Evolutionary conservation across 1,140 invertebrate genomes (phyloP), one percentile per base, ranked within the genome.

Genomic region (Drosophila lini): DNA sequence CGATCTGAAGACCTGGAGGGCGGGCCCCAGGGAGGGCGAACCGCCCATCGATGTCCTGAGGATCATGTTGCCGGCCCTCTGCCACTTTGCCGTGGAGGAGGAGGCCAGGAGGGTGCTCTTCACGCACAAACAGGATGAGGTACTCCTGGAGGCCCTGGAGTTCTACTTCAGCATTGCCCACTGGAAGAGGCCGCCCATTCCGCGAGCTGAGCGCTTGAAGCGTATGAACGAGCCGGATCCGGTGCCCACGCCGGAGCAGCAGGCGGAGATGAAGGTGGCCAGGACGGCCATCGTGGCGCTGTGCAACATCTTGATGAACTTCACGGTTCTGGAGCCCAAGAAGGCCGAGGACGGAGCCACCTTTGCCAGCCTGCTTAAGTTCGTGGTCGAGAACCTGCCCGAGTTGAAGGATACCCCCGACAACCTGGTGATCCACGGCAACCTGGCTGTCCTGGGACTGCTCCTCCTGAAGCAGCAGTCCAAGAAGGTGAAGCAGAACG

Each of bases 231-330:
- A 96, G 84, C 96, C 96, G 3, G 95, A 95, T 84, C 95, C 95
- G 48, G 95, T 96, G 77, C 88, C 96, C 41, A 95, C 96, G 41
- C 94, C 95, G 2, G 93, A 95, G 81, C 91, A 96, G 50, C 91
- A 96, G 56, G 96, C 96, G 80, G 95, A 97, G 74, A 97, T 97
- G 95, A 96, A 96, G 81, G 96, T 97, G 88, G 97, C 96, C 0
- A 94, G 96, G 58, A 93, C 94, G 8, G 96, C 97, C 0, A 96
- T 98, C 93, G 95, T 97, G 22, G 97, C 97, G 59, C 94, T 97
- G 3, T 98, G 97, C 92, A 98, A 98, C 80, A 95, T 98, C 47
- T 95, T 98, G 44, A 97, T 98, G 96, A 98, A 98, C 84, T 94
- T 98, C 0, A 96, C 96, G 13, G 97, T 98, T 1, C 91, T 98